Evolutionary conservation across 92 coral and sea anemone species (phyloP).

Genomic region (Chrysogorgia sp.): DNA sequence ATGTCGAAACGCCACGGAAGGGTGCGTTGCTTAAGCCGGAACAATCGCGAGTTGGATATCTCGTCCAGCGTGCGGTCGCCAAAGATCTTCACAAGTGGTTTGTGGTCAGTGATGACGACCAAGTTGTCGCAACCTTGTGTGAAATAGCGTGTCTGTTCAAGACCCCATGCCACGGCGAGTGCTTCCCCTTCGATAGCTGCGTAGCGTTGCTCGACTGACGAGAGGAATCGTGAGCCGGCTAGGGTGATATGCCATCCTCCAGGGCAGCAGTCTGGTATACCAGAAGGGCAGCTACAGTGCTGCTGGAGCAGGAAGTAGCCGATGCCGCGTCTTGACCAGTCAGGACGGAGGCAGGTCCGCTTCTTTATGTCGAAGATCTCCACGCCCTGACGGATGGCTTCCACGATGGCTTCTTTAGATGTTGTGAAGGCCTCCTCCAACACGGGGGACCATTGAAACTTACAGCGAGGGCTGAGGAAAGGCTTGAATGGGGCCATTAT

Average conservation of each 20-base stretch:
- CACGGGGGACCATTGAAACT: slow-evolving; percentile 17
- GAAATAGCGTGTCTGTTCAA: slow-evolving; percentile 53
- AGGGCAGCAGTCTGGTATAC: slow-evolving; percentile 55
- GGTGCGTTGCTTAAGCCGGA: slow-evolving; percentile 74
- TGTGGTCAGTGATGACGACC: slow-evolving; percentile 48
- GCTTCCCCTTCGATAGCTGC: slow-evolving; percentile 56
- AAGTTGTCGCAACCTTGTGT: slow-evolving; percentile 62
- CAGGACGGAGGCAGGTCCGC: slow-evolving; percentile 63
- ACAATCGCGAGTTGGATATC: slow-evolving; percentile 59
- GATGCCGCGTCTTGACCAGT: slow-evolving; percentile 47
- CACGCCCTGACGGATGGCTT: slow-evolving; percentile 54
- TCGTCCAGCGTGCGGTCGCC: slow-evolving; percentile 65
- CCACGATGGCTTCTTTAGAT: slow-evolving; percentile 51
- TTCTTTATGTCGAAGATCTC: slow-evolving; percentile 37
- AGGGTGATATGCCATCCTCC: slow-evolving; percentile 58
- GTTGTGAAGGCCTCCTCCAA: slow-evolving; percentile 38
- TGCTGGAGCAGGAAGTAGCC: slow-evolving; percentile 58
- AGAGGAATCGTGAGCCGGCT: slow-evolving; percentile 53
- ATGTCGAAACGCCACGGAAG: slow-evolving; percentile 73
- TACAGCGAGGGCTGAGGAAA: too few species aligned
- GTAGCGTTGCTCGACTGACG: slow-evolving; percentile 50
- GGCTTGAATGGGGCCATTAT: slow-evolving; percentile 42
- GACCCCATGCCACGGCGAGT: slow-evolving; percentile 53
- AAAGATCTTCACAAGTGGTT: slow-evolving; percentile 54
- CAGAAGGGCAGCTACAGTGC: slow-evolving; percentile 57